Conservation (phyloP, 2,797 vertebrate species). For the Eutrigla gurnardus region DNA sequence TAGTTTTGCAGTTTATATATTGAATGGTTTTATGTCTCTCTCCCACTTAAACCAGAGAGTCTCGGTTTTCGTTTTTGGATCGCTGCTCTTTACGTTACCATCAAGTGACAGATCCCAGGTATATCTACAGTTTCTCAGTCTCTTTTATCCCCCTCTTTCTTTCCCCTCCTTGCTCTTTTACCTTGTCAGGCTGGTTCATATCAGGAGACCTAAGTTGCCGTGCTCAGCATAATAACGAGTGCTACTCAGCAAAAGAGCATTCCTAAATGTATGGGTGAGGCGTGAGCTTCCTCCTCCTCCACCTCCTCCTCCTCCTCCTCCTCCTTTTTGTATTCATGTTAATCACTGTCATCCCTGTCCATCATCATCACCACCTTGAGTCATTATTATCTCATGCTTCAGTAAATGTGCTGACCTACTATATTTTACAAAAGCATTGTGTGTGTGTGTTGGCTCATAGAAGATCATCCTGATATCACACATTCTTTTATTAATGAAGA, state of each 20-base stretch:
- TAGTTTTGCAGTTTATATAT: background rate
- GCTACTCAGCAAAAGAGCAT: constrained; percentile 69
- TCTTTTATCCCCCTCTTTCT: background rate
- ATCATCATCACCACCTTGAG: constrained; percentile 33
- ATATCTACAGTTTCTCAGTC: background rate
- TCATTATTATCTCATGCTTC: constrained; percentile 27
- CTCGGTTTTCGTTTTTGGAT: constrained; percentile 2
- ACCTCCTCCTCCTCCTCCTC: constrained; percentile 23
- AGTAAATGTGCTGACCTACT: constrained; percentile 52
- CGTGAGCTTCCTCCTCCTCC: constrained; percentile 22
- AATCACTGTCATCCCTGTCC: constrained; percentile 52
- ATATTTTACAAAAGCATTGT: constrained; percentile 12
- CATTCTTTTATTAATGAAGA: background rate
- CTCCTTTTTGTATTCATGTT: constrained; percentile 13
- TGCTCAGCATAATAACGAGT: constrained; percentile 67
- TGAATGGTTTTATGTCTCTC: constrained; percentile 11
- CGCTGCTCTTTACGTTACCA: constrained; percentile 28
- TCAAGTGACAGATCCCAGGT: constrained; percentile 13
- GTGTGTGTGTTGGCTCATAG: background rate
- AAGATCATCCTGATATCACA: background rate
- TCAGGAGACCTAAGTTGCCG: constrained; percentile 41
- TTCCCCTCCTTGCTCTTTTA: constrained; percentile 23
- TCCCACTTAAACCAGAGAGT: background rate
- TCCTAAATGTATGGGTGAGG: constrained; percentile 46
- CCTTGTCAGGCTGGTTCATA: constrained; percentile 60